phyloP scores from a whole-genome alignment of 2,113 vertebrate species.

The Aphelocoma coerulescens region DNA sequence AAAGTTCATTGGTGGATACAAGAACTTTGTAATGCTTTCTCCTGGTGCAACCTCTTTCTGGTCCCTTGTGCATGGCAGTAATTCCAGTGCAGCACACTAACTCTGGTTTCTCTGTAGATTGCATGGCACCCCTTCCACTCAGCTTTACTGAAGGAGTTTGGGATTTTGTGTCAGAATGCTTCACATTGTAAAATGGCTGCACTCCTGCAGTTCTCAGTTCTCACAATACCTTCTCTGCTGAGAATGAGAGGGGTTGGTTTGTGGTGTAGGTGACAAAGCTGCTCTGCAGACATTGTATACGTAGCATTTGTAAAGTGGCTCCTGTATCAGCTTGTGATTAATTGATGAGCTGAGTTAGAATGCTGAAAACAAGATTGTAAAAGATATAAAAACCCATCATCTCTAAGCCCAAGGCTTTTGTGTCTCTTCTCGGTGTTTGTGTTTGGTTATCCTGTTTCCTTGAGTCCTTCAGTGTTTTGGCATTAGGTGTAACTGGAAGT shows the following conservation, averaged over 20 bases:
- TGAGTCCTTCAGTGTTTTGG: background rate
- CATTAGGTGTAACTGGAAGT: background rate
- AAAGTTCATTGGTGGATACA: background rate
- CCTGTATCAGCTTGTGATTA: background rate
- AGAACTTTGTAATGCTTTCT: conserved; percentile 25
- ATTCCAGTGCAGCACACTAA: background rate
- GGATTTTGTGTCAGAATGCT: background rate
- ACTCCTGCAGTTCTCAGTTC: background rate
- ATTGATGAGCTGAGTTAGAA: background rate
- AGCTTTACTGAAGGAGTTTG: background rate
- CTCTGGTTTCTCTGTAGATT: background rate
- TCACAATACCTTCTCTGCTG: background rate
- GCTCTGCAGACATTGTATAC: background rate
- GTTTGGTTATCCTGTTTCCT: background rate
- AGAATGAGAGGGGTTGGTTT: background rate
- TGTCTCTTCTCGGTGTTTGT: background rate
- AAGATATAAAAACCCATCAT: background rate
- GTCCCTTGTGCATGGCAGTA: background rate
- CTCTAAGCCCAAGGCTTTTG: background rate
- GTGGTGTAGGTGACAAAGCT: background rate
- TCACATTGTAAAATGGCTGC: background rate
- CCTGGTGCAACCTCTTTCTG: background rate
- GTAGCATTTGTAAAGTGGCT: background rate
- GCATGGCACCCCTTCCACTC: conserved; percentile 7
- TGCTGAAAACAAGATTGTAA: background rate